phyloP scores from a whole-genome alignment of 2,797 vertebrate species.

The Microctenopoma lineatum region DNA sequence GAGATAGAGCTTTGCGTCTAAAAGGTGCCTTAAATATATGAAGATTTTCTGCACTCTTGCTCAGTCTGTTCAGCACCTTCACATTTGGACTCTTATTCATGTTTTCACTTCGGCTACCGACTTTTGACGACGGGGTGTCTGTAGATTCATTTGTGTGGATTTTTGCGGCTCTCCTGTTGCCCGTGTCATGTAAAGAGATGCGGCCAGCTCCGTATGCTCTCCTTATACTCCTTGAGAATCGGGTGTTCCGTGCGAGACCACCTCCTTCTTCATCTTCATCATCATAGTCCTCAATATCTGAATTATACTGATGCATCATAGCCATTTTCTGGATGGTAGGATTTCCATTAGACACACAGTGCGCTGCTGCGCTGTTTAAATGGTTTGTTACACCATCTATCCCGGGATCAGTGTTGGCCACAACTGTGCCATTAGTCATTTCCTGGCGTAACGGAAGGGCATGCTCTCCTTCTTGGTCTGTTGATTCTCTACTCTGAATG shows the following conservation, averaged over 20 bases:
- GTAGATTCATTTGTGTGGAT: conserved; percentile 34
- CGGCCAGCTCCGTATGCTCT: conserved; percentile 91
- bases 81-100: conserved; percentile 53
- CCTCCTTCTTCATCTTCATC: conserved; percentile 84
- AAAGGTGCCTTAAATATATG: conserved; percentile 88
- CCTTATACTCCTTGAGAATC: conserved; percentile 92
- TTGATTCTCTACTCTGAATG: conserved; percentile 86
- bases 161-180: conserved; percentile 54
- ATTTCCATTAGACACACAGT: conserved; percentile 56
- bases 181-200: conserved; percentile 86
- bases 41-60: conserved; percentile 92
- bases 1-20: conserved; percentile 86
- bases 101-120: conserved; percentile 60
- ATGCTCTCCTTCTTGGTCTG: conserved; percentile 58
- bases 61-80: conserved; percentile 84
- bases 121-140: conserved; percentile 6
- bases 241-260: conserved; percentile 87
- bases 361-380: conserved; percentile 47
- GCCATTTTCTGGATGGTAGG: conserved; percentile 51
- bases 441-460: conserved; percentile 44
- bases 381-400: conserved; percentile 21
- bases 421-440: conserved; percentile 48
- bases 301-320: conserved; percentile 39
- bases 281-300: conserved; percentile 74
- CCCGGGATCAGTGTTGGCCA: conserved; percentile 31